A percentile compares a stretch with the other conserved stretches of the same genome.
Evolutionary conservation across 2,113 vertebrate species (phyloP).

Genomic region (Malurus elegans): DNA sequence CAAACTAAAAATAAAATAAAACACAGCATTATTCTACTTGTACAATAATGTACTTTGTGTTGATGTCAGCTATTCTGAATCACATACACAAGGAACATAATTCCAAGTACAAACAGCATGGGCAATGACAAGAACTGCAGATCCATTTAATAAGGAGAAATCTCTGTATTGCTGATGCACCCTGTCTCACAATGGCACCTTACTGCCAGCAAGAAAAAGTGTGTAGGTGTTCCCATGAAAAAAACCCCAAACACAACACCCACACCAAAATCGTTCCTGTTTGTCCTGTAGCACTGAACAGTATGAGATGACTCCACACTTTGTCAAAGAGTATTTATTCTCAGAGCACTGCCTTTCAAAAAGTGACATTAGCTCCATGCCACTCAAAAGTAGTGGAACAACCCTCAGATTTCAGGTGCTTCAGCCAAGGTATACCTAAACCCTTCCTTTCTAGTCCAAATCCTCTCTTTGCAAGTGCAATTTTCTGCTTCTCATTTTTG

Average conservation of each 20-base stretch:
- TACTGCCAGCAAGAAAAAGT: neutral
- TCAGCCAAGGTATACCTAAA: neutral
- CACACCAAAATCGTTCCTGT: neutral
- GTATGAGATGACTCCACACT: neutral
- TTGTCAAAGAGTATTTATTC: neutral
- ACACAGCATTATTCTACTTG: neutral
- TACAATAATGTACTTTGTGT: neutral
- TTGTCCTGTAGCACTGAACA: neutral
- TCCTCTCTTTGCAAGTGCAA: neutral
- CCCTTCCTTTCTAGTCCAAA: neutral
- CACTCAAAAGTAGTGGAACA: neutral
- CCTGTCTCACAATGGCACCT: neutral
- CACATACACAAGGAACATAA: neutral
- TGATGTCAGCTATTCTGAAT: neutral
- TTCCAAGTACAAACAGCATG: neutral
- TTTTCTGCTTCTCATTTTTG: neutral
- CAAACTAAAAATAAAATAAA: neutral
- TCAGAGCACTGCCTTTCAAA: neutral
- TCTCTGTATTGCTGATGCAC: neutral
- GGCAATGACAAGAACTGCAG: neutral
- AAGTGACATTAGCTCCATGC: neutral
- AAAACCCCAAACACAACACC: neutral
- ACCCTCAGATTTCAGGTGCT: neutral
- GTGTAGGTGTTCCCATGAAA: neutral
- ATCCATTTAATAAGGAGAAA: neutral